Base-by-base conservation (phyloP, 2,113 vertebrate species). In the Macheiramphus alcinus region DNA sequence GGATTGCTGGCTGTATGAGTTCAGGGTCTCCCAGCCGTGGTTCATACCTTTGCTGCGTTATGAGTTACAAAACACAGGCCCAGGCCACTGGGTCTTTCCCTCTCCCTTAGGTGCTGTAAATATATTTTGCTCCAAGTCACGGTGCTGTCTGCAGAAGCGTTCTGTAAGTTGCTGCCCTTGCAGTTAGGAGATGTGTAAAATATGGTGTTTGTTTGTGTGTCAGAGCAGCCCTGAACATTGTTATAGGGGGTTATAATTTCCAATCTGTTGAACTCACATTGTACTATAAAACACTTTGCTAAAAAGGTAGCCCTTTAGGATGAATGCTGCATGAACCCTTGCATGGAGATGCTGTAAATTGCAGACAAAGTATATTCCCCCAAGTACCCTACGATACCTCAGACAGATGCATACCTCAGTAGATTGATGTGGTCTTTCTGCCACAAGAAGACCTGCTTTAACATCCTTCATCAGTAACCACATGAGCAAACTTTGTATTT, bases 131-230 rank as follows among this genome's bases (percentile, higher is more conserved):
- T 70, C 23, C 27, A 36, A 86, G 53, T 36, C 45, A n/a, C 0
- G 0, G 31, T n/a, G 52, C 36, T 67, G n/a, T 20, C 66, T 63
- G 78, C 42, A 58, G 67, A 58, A 61, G 34, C 0, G 0, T 59
- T 91, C 32, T 74, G 61, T 72, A 65, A 61, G 53, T 50, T 52
- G 43, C 43, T 82, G 70, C 48, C 52, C 52, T 85, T 36, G 76
- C 48, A 72, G 18, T 50, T 43, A 52, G 67, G 32, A 86, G 29
- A 32, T 55, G 31, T 19, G 29, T 61, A 61, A 96, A 85, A 73
- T 13, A 36, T 10, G 34, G 4, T 4, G 3, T 91, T 66, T 42
- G 53, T 61, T 53, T 81, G n/a, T 70, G 71, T 84, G 65, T 91
- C 73, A 93, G 73, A 65, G 70, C 40, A 85, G 78, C 48, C 65